Conservation (phyloP, 2,797 vertebrate genomes). For the Hylomyscus alleni region DNA sequence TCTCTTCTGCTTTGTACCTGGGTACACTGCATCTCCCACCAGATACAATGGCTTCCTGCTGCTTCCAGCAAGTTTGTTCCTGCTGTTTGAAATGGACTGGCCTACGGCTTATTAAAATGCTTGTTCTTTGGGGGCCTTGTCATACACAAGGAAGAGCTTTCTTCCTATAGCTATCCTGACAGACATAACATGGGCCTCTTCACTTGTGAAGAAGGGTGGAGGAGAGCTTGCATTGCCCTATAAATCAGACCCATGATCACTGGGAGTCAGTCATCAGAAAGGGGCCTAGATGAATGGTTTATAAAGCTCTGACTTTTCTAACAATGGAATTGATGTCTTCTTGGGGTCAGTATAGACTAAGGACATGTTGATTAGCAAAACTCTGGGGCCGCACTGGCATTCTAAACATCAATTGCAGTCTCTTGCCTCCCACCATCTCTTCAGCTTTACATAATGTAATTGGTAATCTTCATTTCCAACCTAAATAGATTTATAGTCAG, state of each 20-base stretch:
- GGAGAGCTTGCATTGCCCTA: not conserved
- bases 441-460: not conserved
- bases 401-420: not conserved
- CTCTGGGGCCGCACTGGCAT: not conserved
- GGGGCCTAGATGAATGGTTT: not conserved
- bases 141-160: not conserved
- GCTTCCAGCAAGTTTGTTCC: not conserved
- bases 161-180: not conserved
- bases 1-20: not conserved
- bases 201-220: not conserved
- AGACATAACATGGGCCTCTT: not conserved
- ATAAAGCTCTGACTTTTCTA: not conserved
- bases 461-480: not conserved
- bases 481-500: not conserved
- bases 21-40: not conserved
- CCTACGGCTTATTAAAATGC: constrained; percentile 4
- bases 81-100: not conserved
- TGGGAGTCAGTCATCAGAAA: not conserved
- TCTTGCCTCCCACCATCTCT: not conserved
- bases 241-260: constrained; percentile 12
- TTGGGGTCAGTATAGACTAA: not conserved
- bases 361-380: not conserved
- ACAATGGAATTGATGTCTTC: not conserved
- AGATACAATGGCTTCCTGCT: not conserved
- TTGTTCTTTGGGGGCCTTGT: constrained; percentile 32